Evolutionary conservation across 2,888 invertebrate species (phyloP).

Genomic region (Dolichomitus sp.): DNA sequence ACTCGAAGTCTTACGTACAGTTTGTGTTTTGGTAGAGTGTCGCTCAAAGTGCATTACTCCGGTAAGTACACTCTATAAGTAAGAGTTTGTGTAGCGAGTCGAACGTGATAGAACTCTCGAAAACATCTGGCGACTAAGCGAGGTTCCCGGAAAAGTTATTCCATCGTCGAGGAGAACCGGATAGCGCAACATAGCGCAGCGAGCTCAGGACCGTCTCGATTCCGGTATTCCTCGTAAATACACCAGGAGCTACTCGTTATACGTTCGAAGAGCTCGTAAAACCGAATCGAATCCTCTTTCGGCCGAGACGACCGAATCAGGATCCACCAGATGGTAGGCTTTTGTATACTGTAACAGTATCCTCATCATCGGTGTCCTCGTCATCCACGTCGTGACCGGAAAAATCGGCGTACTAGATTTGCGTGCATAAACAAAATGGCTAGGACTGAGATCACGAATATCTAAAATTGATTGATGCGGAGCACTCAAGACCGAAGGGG

Average conservation of each 20-base stretch:
- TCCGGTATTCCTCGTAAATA: constrained; percentile 67
- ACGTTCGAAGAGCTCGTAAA: constrained; percentile 62
- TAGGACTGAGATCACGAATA: not conserved
- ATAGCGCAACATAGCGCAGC: constrained; percentile 10
- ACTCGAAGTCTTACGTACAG: not conserved
- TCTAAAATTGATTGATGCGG: not conserved
- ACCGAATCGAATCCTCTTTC: constrained; percentile 64
- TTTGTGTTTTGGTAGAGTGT: not conserved
- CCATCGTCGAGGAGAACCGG: constrained; percentile 9
- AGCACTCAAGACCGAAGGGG: not conserved
- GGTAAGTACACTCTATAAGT: constrained; percentile 30
- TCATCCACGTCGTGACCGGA: not conserved
- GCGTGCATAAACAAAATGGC: not conserved
- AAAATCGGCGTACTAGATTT: not conserved
- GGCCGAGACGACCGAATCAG: constrained; percentile 49
- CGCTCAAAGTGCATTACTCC: not conserved
- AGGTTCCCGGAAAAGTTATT: constrained; percentile 47
- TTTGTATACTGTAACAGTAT: constrained; percentile 19
- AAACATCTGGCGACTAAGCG: constrained; percentile 56
- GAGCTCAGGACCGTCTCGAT: constrained; percentile 48
- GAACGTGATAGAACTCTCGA: constrained; percentile 35
- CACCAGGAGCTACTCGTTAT: constrained; percentile 61
- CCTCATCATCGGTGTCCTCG: not conserved
- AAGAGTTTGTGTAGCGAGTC: constrained; percentile 38
- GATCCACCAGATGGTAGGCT: not conserved